Base-by-base conservation (phyloP, 2,113 vertebrate species). In the Ophiodon elongatus region DNA sequence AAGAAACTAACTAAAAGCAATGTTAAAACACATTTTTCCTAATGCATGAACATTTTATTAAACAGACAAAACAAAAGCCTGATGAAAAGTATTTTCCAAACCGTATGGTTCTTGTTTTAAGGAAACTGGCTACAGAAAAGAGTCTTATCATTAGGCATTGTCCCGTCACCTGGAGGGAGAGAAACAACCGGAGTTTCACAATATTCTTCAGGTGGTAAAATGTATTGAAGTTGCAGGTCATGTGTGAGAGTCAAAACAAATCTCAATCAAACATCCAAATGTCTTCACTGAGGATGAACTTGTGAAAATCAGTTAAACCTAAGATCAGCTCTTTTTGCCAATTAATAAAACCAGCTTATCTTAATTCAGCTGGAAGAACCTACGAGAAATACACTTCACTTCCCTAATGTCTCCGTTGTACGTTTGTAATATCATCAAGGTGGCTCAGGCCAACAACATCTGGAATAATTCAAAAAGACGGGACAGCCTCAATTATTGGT, bases 401-500 rank as follows among this genome's bases (percentile, higher is more conserved):
- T 71, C 27, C 54, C 19, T 54, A 73, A 80, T 23, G 31, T 56
- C 67, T 45, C 35, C 37, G 21, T 1, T 39, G 6, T 2, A 41
- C 15, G 73, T 74, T 27, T 73, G 33, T 62, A 62, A 78, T 68
- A 45, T 76, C 35, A 84, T 85, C 43, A 62, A 25, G 6, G 50
- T 54, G 39, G 23, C 71, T 60, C 14, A 37, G 29, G 52, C 57
- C 21, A 68, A 59, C 80, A 89, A 59, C 80, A 89, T 60, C 45
- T 87, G 67, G 63, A 76, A 73, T 50, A 14, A 43, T 56, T 35
- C 6, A 76, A 74, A 52, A 8, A 25, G 37, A 43, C 21, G 13
- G 39, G n/a, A 59, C 33, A 69, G 77, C 47, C 8, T 25, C 33
- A 74, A 63, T 72, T 81, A 56, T 45, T 39, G 57, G 35, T 29